These are phyloP conservation scores for Leucoma salicis DNA, from an alignment of 2,888 invertebrate genomes.

Conservation along the genomic window DNA sequence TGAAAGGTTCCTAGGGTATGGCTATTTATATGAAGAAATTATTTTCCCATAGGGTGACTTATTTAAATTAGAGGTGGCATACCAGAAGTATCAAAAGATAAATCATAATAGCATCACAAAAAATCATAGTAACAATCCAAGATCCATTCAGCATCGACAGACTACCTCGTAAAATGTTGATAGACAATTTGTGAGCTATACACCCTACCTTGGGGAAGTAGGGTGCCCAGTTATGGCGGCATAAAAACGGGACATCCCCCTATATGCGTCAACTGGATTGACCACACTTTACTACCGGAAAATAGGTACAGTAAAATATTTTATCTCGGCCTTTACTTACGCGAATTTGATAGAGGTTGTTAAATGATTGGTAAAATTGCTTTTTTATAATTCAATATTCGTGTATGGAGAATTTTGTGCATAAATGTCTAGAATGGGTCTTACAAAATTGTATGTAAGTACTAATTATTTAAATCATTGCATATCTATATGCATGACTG, in stretches of 20 bases:
- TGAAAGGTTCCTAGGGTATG: too few species aligned
- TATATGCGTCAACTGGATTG: constrained; percentile 51
- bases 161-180: constrained; percentile 37
- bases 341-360: constrained; percentile 47
- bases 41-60: too few species aligned
- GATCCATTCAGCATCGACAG: constrained; percentile 30
- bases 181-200: constrained; percentile 43
- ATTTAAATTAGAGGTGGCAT: too few species aligned
- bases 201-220: constrained; percentile 35
- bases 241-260: constrained; percentile 51
- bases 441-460: too few species aligned
- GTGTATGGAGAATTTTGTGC: too few species aligned
- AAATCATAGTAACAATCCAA: constrained; percentile 27
- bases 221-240: constrained; percentile 48
- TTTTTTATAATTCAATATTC: constrained; percentile 43
- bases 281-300: constrained; percentile 60
- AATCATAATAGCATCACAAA: neutral
- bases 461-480: too few species aligned
- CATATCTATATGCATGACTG: too few species aligned
- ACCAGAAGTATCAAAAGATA: too few species aligned
- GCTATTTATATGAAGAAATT: too few species aligned
- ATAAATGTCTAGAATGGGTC: too few species aligned
- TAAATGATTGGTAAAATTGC: constrained; percentile 49
- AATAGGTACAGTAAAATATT: constrained; percentile 56
- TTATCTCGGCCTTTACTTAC: constrained; percentile 44